Base-by-base conservation (phyloP, 2,797 vertebrate species). In the Clangula hyemalis region DNA sequence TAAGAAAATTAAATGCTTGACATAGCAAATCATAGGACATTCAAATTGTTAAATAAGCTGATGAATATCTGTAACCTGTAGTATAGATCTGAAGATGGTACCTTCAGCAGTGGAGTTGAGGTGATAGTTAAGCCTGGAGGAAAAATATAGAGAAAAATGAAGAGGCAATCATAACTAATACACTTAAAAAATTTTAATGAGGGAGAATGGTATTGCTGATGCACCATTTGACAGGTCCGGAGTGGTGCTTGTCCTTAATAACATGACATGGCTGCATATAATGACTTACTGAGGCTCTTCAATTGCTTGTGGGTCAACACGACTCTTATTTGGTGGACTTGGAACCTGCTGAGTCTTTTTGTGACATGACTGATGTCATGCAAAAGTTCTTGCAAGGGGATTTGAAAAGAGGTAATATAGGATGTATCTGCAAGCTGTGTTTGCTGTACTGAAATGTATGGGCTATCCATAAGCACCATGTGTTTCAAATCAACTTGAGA, bases 401-500 rank as follows among this genome's bases (percentile, higher is more conserved):
- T 62, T 65, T 69, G 15, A 13, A 82, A 81, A 91, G 36, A 36
- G 20, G 36, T 10, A 58, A 45, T 15, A 6, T 15, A 64, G 65
- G 22, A n/a, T 78, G 39, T 54, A 13, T 43, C 68, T 90, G 75
- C 90, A 91, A 91, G 36, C 60, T 87, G 30, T 76, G 56, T 18
- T 77, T 94, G 66, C n/a, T 84, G 56, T 69, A 38, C 51, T 73
- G 17, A 38, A 47, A 57, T 1, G 0, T 60, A 1, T n/a, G 56
- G 56, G 62, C 49, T 91, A 45, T 68, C 49, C 17, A 30, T 62
- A 45, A 85, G 73, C 72, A 71, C 28, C 47, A 6, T 66, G 90
- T 79, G 80, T 80, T 93, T 92, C 84, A 90, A 88, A 93, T 92
- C 80, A 79, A 2, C 71, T 90, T 76, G 66, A 69, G 66, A 39